phyloP scores from a whole-genome alignment of 1,140 invertebrate species.

The Drosophila ohnishii region DNA sequence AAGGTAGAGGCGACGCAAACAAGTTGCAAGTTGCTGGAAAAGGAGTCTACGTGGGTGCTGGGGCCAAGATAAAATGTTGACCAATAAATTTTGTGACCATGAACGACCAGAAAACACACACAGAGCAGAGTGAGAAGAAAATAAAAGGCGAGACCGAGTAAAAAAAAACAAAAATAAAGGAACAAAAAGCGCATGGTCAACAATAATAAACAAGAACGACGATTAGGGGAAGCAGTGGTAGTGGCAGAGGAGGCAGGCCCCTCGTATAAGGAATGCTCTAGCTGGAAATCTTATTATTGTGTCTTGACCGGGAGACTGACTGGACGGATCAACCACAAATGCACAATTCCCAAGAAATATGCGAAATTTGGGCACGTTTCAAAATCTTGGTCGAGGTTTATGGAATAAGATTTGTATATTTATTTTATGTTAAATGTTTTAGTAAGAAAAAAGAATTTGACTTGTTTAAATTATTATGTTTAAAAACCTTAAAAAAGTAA shows the following conservation, averaged over 20 bases:
- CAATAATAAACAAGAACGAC: constrained; percentile 57
- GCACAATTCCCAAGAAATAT: background rate
- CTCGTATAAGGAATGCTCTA: constrained; percentile 49
- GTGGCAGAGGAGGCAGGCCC: background rate
- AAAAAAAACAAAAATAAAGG: constrained; percentile 22
- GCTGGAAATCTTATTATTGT: constrained; percentile 13
- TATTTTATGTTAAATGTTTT: too few relatives aligned
- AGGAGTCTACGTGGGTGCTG: constrained; percentile 38
- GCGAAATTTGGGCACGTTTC: constrained; percentile 1
- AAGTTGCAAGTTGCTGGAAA: constrained; percentile 54
- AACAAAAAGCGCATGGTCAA: constrained; percentile 44
- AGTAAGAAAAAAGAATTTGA: background rate
- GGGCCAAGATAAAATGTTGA: constrained; percentile 71
- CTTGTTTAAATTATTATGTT: background rate
- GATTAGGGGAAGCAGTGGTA: constrained; percentile 19
- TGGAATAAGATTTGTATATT: background rate
- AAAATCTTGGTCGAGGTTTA: background rate
- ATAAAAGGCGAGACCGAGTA: constrained; percentile 24
- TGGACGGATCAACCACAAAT: background rate
- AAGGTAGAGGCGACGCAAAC: constrained; percentile 40
- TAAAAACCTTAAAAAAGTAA: background rate
- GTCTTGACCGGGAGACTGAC: background rate
- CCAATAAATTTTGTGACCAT: constrained; percentile 77
- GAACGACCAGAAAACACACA: constrained; percentile 46
- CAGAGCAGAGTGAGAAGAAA: constrained; percentile 26